Conservation (phyloP, 2,888 invertebrate species). For the Coelopa pilipes region DNA sequence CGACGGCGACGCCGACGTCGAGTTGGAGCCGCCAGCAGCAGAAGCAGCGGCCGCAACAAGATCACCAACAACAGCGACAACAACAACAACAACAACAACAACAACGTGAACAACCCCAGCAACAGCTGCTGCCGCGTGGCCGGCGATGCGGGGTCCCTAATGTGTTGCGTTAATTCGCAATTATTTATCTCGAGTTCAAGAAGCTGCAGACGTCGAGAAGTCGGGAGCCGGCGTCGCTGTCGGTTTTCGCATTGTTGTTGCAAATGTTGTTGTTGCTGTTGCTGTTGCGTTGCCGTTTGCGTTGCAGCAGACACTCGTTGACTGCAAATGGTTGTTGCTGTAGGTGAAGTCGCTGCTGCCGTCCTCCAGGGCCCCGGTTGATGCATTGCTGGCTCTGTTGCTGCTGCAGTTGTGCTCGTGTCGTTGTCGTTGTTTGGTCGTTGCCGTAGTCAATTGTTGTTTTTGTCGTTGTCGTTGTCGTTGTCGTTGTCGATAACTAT, state of each 20-base stretch:
- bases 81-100: background rate
- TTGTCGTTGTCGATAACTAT: too few relatives aligned
- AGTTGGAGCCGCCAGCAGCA: constrained; percentile 21
- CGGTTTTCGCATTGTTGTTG: too few relatives aligned
- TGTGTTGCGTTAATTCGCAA: constrained; percentile 35
- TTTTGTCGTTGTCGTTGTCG: too few relatives aligned
- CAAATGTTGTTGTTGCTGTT: too few relatives aligned
- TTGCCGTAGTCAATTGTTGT: too few relatives aligned
- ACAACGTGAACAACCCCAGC: background rate
- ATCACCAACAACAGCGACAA: background rate
- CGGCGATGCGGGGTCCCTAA: constrained; percentile 12
- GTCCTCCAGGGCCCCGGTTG: too few relatives aligned
- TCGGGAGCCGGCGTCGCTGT: too few relatives aligned
- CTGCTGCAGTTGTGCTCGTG: background rate
- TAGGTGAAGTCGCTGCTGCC: too few relatives aligned
- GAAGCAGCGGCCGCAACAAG: background rate
- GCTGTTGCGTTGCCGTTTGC: too few relatives aligned
- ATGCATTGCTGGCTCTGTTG: background rate
- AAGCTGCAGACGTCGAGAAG: too few relatives aligned
- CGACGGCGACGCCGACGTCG: constrained; percentile 4
- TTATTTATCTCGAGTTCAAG: constrained; percentile 31
- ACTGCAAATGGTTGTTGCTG: too few relatives aligned
- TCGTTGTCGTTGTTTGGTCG: background rate
- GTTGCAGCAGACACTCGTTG: too few relatives aligned
- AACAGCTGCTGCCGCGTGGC: background rate